Evolutionary conservation across 2,113 vertebrate genomes (phyloP).

Genomic region (Anhinga rufa): DNA sequence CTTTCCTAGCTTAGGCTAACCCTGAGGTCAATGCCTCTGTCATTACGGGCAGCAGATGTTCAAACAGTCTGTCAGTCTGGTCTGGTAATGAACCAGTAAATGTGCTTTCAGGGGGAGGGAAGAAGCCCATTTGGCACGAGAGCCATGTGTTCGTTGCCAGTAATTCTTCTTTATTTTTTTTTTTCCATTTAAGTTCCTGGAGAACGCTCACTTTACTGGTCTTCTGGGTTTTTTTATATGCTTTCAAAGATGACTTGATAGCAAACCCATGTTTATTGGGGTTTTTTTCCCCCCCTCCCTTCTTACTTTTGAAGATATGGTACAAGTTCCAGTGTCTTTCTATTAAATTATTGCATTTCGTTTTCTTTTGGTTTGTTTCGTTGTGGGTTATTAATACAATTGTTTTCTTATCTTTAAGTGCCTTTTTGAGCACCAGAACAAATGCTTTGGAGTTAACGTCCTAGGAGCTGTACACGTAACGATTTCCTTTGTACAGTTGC

Average conservation of each 20-base stretch:
- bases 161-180: background rate
- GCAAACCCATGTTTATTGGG: slow-evolving; percentile 23
- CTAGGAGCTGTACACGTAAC: slow-evolving; percentile 13
- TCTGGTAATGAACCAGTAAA: slow-evolving; percentile 50
- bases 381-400: slow-evolving; percentile 66
- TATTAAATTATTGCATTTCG: slow-evolving; percentile 69
- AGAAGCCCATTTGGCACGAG: slow-evolving; percentile 53
- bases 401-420: slow-evolving; percentile 75
- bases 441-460: slow-evolving; percentile 45
- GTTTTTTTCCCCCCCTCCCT: background rate
- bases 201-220: slow-evolving; percentile 22
- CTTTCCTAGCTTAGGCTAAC: background rate
- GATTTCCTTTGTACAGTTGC: slow-evolving; percentile 29
- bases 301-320: slow-evolving; percentile 41
- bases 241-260: slow-evolving; percentile 48
- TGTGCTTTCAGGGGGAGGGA: background rate
- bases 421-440: slow-evolving; percentile 78
- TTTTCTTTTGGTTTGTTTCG: slow-evolving; percentile 35
- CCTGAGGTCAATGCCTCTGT: background rate
- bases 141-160: slow-evolving; percentile 14
- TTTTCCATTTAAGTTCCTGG: slow-evolving; percentile 28
- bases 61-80: background rate
- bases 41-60: slow-evolving; percentile 24
- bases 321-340: slow-evolving; percentile 63
- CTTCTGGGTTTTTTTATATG: background rate